Percentiles rank a stretch among this genome's conserved stretches.
Evolutionary conservation across 2,797 vertebrate genomes (phyloP).

Genomic region (Sebastes flavidus): DNA sequence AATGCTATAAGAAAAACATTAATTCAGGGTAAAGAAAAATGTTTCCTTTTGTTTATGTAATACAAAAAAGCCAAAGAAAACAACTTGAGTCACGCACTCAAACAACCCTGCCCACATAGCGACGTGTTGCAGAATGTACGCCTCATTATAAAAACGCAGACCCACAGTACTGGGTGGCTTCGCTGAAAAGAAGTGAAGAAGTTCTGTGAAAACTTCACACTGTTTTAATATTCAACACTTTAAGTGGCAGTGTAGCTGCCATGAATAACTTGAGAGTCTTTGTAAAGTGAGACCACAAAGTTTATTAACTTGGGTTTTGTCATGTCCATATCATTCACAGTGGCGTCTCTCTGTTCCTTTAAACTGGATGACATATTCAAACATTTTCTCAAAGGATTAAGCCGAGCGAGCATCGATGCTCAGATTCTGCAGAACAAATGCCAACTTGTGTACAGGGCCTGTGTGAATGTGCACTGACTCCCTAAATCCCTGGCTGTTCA

Average conservation of each 20-base stretch:
- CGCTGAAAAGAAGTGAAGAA: neutral
- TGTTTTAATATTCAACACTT: constrained; percentile 1
- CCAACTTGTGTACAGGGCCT: constrained; percentile 30
- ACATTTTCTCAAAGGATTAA: constrained; percentile 28
- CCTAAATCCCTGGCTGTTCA: constrained; percentile 7
- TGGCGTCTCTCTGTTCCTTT: neutral
- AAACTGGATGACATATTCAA: constrained; percentile 20
- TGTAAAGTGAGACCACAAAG: neutral
- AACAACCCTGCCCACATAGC: neutral
- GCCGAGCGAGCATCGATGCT: neutral
- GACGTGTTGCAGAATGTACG: neutral
- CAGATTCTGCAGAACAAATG: constrained; percentile 41
- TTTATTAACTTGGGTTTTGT: neutral
- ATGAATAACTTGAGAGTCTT: neutral
- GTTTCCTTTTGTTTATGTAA: neutral
- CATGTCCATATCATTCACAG: neutral
- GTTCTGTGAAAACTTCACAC: neutral
- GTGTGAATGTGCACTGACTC: neutral
- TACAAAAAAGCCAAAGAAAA: neutral
- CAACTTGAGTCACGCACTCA: neutral
- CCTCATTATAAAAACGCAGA: neutral
- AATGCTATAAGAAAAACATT: neutral
- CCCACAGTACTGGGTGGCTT: neutral
- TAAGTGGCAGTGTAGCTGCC: neutral
- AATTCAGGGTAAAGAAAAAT: neutral